Evolutionary conservation across 2,888 invertebrate genomes (phyloP), one percentile per base, ranked within the genome.

Genomic region (Aphodius sticticus): DNA sequence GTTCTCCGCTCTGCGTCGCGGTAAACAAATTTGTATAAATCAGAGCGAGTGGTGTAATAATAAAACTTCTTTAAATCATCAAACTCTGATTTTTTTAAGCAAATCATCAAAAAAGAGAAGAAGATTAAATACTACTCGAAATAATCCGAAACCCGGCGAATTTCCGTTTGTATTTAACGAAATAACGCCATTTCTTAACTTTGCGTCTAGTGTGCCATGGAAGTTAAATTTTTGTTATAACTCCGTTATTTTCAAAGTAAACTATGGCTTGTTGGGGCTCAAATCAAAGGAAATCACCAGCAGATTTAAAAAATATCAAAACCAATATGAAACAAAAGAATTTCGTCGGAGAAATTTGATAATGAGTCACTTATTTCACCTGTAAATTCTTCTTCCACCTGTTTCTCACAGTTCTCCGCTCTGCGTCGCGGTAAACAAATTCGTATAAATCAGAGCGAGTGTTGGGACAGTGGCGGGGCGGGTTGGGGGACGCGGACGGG

Each of bases 361-460:
- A 53, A 53, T 53, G 53, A 53, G 53, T 53, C 53, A 53, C 53
- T 53, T 53, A 53, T 53, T 53, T 53, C 53, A 53, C 53, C 53
- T 53, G 53, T 12, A 53, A 53, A 53, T 53, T 53, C 53, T 12
- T 7, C 53, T 7, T 53, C 53, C 53, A 53, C 3, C 53, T 53
- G 53, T 53, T 53, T 53, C 53, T 53, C 53, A 53, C 53, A 53
- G 53, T 53, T 53, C 53, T 53, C 9, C 26, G 26, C 26, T 26
- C 26, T 26, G 53, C 53, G 26, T 26, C 26, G 26, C 53, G 53
- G 53, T 53, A 53, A 53, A 53, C 53, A 53, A 53, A 53, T 53
- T 53, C 53, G 53, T 53, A 53, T 53, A 53, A 53, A 53, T 53
- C 53, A 53, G 53, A 53, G 53, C 53, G 9, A 12, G 53, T 12